Base-by-base conservation (phyloP, 53 echinoderm and acorn worm species). In the Holothuria leucospilota region DNA sequence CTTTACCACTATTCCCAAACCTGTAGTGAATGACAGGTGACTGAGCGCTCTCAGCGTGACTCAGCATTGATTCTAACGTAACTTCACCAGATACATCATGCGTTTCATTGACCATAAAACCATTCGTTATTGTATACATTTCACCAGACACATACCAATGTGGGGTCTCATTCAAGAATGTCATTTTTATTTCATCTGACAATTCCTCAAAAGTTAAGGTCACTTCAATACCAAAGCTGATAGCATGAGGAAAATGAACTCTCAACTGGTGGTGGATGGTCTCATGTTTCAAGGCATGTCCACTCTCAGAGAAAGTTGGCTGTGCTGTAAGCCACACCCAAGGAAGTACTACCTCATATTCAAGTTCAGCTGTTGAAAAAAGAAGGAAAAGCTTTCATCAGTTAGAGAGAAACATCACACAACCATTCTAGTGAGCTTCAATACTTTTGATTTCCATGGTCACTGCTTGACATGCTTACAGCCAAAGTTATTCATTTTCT, bases 251-350 rank as follows among this genome's bases (percentile, higher is more conserved):
- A 29, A 84, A 66, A 13, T n/a, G 29, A 15, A 94, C 9, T 9
- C 52, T 13, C 14, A 87, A 71, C 12, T 80, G 15, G 46, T 87
- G 87, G 69, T 82, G 59, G 3, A 94, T 84, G 63, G 87, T 87
- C 71, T 94, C 94, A 75, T 94, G 94, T 53, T 90, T 94, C 69
- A 94, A 71, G 7, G 85, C 77, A 71, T 74, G 52, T 6, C 79
- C 40, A 20, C 25, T 20, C 68, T 92, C 92, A 24, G 94, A 94
- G 85, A 94, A 94, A 11, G 90, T 78, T 24, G 89, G 87, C 8
- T 20, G 63, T 0, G 84, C 79, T 6, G 53, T 13, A 6, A 89
- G 66, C 15, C 49, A 18, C 34, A 89, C 53, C 56, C 41, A 46
- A 26, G 92, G 94, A 26, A 26, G 92, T 60, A 46, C 84, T 0